A percentile compares a stretch with the other conserved stretches of the same genome.
Conservation (phyloP, 2,888 invertebrate genomes). For the Oscheius sp. region DNA sequence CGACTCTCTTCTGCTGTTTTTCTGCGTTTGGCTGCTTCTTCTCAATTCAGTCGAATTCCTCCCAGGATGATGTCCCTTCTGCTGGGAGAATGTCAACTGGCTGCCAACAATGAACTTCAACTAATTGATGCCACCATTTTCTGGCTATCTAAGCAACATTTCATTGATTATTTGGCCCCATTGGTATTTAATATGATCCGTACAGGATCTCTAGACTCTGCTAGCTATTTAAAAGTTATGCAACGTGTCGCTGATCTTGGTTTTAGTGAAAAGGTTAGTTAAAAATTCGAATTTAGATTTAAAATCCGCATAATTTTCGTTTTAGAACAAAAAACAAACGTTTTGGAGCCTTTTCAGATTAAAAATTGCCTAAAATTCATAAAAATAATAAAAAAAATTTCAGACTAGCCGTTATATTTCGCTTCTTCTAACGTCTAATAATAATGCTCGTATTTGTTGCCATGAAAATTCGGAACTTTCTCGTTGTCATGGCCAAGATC, state of each 20-base stretch:
- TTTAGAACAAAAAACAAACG: neutral
- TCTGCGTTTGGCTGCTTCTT: neutral
- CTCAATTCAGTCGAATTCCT: too few relatives aligned
- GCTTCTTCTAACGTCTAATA: neutral
- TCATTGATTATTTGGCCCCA: neutral
- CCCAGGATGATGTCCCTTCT: neutral
- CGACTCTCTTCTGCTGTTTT: neutral
- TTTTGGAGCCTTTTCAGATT: too few relatives aligned
- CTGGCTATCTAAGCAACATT: slow-evolving; percentile 42
- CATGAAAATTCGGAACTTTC: neutral
- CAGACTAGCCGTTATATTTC: slow-evolving; percentile 17
- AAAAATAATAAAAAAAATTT: neutral
- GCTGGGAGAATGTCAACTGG: slow-evolving; percentile 43
- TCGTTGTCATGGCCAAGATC: neutral
- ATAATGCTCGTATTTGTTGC: slow-evolving; percentile 2
- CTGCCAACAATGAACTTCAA: slow-evolving; percentile 41
- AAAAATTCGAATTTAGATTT: too few relatives aligned
- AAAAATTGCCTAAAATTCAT: too few relatives aligned
- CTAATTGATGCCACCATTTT: slow-evolving; percentile 45
- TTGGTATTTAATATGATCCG: slow-evolving; percentile 17
- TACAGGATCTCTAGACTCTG: neutral
- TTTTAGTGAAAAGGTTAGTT: slow-evolving; percentile 9
- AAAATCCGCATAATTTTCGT: too few relatives aligned
- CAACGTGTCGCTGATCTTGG: neutral
- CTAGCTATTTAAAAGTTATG: neutral